Conservation (phyloP, 2,888 invertebrate species). For the Caenorhabditis sp. region DNA sequence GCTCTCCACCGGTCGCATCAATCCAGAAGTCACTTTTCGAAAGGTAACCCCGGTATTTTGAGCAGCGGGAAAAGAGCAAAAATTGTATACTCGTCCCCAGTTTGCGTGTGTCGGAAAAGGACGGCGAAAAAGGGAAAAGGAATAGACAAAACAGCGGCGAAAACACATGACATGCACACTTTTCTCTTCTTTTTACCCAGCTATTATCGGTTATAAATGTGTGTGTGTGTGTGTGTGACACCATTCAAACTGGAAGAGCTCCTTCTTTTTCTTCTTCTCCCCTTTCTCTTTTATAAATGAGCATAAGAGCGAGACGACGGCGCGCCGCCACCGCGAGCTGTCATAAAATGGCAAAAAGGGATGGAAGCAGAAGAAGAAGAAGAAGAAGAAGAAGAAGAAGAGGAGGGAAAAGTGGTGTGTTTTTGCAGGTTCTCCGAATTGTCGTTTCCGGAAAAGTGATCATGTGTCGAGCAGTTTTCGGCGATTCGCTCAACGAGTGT, state of each 20-base stretch:
- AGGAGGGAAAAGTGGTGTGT: no score
- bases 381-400: background rate
- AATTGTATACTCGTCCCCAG: background rate
- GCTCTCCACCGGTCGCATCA: constrained; percentile 97
- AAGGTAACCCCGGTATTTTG: constrained; percentile 83
- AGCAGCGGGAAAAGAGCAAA: no score
- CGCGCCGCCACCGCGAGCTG: no score
- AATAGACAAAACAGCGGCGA: constrained; percentile 1
- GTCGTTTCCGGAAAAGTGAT: constrained; percentile 63
- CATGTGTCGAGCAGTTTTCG: constrained; percentile 84
- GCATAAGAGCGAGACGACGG: no score
- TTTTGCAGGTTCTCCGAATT: constrained; percentile 59
- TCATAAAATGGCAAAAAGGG: constrained; percentile 4
- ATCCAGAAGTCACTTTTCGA: constrained; percentile 93
- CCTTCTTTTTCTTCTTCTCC: background rate
- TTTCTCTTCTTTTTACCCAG: background rate
- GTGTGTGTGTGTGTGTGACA: background rate
- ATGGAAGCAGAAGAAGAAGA: no score
- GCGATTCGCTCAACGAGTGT: constrained; percentile 95
- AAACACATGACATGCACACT: background rate
- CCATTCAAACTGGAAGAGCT: constrained; percentile 6
- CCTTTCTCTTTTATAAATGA: constrained; percentile 1
- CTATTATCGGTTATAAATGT: constrained; percentile 87
- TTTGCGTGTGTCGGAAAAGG: no score
- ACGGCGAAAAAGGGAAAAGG: background rate